These are phyloP conservation scores for Microtus pennsylvanicus DNA, from an alignment of 2,113 vertebrate species.

Conservation along the genomic window DNA sequence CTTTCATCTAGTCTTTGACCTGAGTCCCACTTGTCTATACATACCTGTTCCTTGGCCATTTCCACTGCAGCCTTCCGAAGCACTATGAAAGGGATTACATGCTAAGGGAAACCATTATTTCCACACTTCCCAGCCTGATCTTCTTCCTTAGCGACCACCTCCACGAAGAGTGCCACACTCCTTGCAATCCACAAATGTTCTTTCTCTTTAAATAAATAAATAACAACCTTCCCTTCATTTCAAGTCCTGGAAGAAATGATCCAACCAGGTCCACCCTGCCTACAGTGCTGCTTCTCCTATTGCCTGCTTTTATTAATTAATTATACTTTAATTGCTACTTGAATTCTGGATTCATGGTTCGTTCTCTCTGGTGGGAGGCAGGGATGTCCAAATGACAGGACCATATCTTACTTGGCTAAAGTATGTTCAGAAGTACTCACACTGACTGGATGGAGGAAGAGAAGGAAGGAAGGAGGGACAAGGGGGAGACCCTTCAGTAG, in stretches of 20 bases:
- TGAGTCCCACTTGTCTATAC: not conserved
- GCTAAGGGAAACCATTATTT: not conserved
- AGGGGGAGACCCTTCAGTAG: not conserved
- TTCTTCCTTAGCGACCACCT: not conserved
- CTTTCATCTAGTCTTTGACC: slow-evolving; percentile 20
- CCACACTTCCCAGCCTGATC: not conserved
- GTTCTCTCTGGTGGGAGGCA: not conserved
- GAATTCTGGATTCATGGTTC: not conserved
- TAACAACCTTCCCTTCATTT: not conserved
- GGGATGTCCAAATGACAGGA: not conserved
- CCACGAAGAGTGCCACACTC: not conserved
- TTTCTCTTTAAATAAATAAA: not conserved
- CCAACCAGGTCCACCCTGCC: not conserved
- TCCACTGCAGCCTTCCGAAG: slow-evolving; percentile 15
- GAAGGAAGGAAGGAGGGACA: not conserved
- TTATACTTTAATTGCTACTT: not conserved
- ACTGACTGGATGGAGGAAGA: not conserved
- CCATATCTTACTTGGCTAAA: not conserved
- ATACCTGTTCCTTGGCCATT: slow-evolving; percentile 22
- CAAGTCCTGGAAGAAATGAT: not conserved
- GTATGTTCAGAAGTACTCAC: not conserved
- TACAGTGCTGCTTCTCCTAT: not conserved
- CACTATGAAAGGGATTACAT: not conserved
- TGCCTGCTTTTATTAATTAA: not conserved
- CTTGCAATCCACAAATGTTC: not conserved